Evolutionary conservation across 2,888 invertebrate species (phyloP), one percentile per base, ranked within the genome.

Genomic region (Perdita meconis): DNA sequence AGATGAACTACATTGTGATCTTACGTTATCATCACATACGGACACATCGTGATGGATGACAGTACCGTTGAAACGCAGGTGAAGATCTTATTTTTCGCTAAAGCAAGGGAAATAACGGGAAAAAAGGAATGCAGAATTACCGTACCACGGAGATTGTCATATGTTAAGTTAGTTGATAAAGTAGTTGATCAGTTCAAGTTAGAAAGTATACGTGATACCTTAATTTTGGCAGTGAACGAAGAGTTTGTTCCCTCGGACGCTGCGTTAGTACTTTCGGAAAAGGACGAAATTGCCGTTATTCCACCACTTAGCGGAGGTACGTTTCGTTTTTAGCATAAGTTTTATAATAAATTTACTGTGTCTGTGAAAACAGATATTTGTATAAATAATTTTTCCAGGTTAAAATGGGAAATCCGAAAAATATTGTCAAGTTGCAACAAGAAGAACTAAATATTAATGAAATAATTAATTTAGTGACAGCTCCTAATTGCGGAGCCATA

Each of bases 301-400:
- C 98, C 98, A 64, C 98, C 98, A 0, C 94, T 99, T 61, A 98
- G 98, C 93, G 98, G 98, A 87, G 98, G 98, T 87, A 96, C 94
- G 93, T 68, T 38, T n/a, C 22, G n/a, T 30, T 50, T 47, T 4
- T n/a, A 24, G 16, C 55, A 12, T 61, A 22, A 71, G n/a, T 13
- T 0, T 5, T 16, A 19, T 55, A 36, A 16, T 24, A 68, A 69
- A 30, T 61, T 4, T 24, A 12, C 6, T 53, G 0, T 8, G 44
- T 8, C 6, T 38, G n/a, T 85, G 65, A 60, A 30, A 1, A 30
- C n/a, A n/a, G n/a, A n/a, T n/a, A n/a, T n/a, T 30, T 30, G 8
- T 50, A 67, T 24, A 56, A 22, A 8, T 56, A 5, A 10, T 50
- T 10, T 38, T 86, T 87, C 26, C 78, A 92, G 91, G 92, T 44